Conservation (phyloP, 2,113 vertebrate genomes). For the Podarcis raffonei region DNA sequence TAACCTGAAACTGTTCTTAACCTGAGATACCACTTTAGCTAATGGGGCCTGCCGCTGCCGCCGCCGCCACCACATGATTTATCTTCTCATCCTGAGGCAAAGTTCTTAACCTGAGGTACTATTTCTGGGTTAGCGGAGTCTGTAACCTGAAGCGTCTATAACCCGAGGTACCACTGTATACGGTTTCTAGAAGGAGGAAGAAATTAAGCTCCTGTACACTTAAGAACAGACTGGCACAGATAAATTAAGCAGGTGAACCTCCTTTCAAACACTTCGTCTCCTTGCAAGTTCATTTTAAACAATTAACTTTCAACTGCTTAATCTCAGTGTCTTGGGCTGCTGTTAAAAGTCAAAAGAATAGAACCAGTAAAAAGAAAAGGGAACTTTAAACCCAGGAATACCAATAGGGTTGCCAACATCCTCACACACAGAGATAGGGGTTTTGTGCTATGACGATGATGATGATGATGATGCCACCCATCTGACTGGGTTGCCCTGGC, state of each 20-base stretch:
- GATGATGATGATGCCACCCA: too few relatives aligned
- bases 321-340: not conserved
- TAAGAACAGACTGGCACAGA: not conserved
- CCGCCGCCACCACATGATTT: fast-evolving
- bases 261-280: not conserved
- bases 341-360: not conserved
- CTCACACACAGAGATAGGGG: too few relatives aligned
- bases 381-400: not conserved
- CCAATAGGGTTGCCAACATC: not conserved
- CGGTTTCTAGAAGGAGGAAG: too few relatives aligned
- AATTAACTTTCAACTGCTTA: not conserved
- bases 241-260: not conserved
- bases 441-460: not conserved
- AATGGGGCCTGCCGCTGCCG: too few relatives aligned
- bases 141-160: too few relatives aligned
- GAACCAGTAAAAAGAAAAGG: not conserved
- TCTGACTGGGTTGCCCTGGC: too few relatives aligned
- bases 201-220: not conserved
- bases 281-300: not conserved
- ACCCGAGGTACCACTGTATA: too few relatives aligned
- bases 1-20: too few relatives aligned
- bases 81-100: too few relatives aligned
- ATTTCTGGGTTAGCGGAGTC: too few relatives aligned
- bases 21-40: too few relatives aligned
- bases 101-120: too few relatives aligned